Evolutionary conservation across 2,113 vertebrate species (phyloP).

Genomic region (Ranitomeya imitator): DNA sequence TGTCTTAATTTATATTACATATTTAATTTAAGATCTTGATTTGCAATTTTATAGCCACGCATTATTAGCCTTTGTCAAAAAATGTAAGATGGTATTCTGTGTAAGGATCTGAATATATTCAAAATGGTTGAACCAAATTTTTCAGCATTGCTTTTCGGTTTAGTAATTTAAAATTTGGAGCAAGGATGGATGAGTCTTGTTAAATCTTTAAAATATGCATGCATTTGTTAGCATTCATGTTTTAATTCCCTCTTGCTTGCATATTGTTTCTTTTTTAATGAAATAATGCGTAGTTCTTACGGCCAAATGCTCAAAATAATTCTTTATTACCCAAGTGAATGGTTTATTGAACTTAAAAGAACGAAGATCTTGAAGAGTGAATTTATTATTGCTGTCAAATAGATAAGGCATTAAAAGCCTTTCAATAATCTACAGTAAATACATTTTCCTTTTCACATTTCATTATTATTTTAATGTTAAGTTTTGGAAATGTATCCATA

Average conservation of each 20-base stretch:
- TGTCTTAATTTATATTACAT: constrained; percentile 30
- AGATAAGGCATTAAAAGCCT: not conserved
- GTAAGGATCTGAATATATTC: not conserved
- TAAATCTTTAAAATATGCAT: constrained; percentile 80
- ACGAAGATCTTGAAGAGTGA: not conserved
- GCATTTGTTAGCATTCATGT: constrained; percentile 71
- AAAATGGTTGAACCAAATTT: not conserved
- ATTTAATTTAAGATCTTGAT: not conserved
- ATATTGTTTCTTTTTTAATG: constrained; percentile 76
- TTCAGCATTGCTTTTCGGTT: constrained; percentile 1
- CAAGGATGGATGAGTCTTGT: constrained; percentile 68
- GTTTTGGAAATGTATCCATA: constrained; percentile 28
- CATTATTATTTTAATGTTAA: constrained; percentile 29
- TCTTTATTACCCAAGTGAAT: constrained; percentile 66
- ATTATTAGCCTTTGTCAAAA: not conserved
- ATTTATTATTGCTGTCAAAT: constrained; percentile 3
- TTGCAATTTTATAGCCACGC: not conserved
- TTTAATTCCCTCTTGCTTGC: constrained; percentile 78
- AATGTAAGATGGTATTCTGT: not conserved
- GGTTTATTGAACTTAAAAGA: not conserved
- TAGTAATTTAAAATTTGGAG: constrained; percentile 41
- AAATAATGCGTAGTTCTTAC: constrained; percentile 76
- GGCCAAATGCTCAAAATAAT: constrained; percentile 73
- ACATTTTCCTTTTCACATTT: constrained; percentile 7
- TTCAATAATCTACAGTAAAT: not conserved